phyloP scores from a whole-genome alignment of 2,113 vertebrate species.

The Oncorhynchus keta region DNA sequence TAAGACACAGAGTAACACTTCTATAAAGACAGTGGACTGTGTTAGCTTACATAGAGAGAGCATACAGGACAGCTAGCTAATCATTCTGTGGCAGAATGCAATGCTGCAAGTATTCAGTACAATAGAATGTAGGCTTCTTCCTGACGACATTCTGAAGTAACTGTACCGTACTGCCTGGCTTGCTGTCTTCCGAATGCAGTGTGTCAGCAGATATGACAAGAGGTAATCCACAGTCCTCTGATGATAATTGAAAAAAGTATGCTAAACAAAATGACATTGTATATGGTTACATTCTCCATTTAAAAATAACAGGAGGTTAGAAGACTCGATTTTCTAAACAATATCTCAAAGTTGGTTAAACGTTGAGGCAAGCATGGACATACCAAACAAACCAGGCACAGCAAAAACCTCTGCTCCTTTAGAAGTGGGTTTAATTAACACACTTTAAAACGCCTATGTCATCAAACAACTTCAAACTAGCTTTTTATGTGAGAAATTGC shows the following conservation, averaged over 20 bases:
- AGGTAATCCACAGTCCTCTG: constrained; percentile 63
- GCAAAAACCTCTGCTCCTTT: not conserved
- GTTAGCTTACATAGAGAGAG: constrained; percentile 47
- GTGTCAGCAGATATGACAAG: constrained; percentile 29
- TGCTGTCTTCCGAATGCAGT: not conserved
- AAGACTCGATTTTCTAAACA: constrained; percentile 57
- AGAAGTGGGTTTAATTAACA: not conserved
- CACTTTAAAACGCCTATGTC: not conserved
- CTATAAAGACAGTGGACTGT: constrained; percentile 72
- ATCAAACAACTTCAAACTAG: not conserved
- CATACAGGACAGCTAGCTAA: not conserved
- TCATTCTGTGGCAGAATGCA: not conserved
- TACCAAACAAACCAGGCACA: not conserved
- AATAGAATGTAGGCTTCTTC: not conserved
- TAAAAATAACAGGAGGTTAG: constrained; percentile 69
- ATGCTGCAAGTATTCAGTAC: not conserved
- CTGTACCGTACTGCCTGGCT: not conserved
- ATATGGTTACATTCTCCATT: constrained; percentile 67
- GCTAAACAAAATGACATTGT: constrained; percentile 67
- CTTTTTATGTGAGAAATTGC: not conserved
- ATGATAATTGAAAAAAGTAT: constrained; percentile 70
- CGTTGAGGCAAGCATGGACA: not conserved
- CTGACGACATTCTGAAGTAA: not conserved
- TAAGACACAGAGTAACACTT: constrained; percentile 43
- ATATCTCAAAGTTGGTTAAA: not conserved